phyloP scores from a whole-genome alignment of 1,140 invertebrate species.

The Parapsyche elsis region DNA sequence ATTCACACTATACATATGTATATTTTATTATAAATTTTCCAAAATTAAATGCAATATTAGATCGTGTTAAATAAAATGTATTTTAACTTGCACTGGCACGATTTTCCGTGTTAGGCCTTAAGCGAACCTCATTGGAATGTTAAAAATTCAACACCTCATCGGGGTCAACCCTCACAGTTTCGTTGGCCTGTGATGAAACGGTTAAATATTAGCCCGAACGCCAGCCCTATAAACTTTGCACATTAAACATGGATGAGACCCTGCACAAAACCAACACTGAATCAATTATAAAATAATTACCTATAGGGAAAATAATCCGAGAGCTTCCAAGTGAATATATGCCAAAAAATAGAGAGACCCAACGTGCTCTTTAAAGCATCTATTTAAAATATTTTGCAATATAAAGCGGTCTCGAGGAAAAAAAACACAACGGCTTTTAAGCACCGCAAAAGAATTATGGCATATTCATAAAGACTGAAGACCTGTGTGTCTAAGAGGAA shows the following conservation, averaged over 20 bases:
- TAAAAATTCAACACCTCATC: not conserved
- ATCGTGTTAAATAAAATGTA: not conserved
- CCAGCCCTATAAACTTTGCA: not conserved
- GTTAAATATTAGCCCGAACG: not conserved
- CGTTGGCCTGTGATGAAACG: not conserved
- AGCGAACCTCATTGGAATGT: not conserved
- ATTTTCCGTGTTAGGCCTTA: not conserved
- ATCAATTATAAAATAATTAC: too few species aligned
- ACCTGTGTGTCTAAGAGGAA: slow-evolving; percentile 35
- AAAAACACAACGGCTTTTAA: slow-evolving; percentile 12
- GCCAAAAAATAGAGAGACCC: too few species aligned
- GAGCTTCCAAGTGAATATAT: too few species aligned
- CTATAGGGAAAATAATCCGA: too few species aligned
- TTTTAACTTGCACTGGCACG: not conserved
- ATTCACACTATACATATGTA: too few species aligned
- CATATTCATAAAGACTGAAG: slow-evolving; percentile 48
- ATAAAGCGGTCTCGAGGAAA: not conserved
- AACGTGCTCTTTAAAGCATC: too few species aligned
- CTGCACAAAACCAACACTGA: not conserved
- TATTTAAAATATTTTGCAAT: slow-evolving; percentile 21
- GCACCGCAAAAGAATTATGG: slow-evolving; percentile 45
- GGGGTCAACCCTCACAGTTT: not conserved
- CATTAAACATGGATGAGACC: not conserved
- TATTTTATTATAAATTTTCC: too few species aligned
- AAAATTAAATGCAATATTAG: not conserved